These are phyloP conservation scores for Mesorhabditis belari DNA, from an alignment of 2,888 invertebrate species.

Conservation along the genomic window DNA sequence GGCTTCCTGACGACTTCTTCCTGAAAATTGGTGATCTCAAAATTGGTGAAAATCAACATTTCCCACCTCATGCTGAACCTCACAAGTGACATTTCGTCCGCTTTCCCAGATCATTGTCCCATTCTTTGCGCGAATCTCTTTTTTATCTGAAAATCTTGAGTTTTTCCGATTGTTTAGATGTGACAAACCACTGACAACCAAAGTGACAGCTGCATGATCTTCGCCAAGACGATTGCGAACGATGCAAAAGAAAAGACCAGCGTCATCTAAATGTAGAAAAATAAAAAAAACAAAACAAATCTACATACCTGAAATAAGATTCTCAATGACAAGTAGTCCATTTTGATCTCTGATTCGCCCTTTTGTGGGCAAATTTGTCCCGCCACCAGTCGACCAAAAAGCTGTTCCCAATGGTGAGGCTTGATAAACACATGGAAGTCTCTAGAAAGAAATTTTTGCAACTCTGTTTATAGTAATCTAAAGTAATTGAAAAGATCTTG, in stretches of 20 bases:
- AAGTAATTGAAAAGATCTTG: neutral
- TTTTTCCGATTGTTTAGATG: neutral
- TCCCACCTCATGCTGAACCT: neutral
- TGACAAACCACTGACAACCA: constrained; percentile 42
- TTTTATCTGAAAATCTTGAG: neutral
- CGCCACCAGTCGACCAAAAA: constrained; percentile 36
- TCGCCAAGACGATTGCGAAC: constrained; percentile 41
- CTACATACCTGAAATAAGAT: constrained; percentile 11
- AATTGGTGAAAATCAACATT: neutral
- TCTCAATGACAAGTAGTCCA: constrained; percentile 26
- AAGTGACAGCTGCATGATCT: constrained; percentile 37
- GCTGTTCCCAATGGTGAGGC: constrained; percentile 36
- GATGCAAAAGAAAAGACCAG: constrained; percentile 44
- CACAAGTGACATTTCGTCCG: neutral
- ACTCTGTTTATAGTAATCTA: neutral
- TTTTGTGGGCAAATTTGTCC: constrained; percentile 12
- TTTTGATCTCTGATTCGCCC: constrained; percentile 25
- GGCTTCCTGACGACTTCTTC: neutral
- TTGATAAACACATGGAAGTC: constrained; percentile 43
- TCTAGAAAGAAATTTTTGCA: constrained; percentile 9
- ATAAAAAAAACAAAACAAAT: neutral
- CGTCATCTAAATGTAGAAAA: constrained; percentile 22
- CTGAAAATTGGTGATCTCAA: neutral
- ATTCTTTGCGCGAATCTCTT: neutral
- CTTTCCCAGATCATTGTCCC: neutral